These are phyloP conservation scores for Pontoporia blainvillei DNA, from an alignment of 2,113 vertebrate species.

Conservation along the genomic window DNA sequence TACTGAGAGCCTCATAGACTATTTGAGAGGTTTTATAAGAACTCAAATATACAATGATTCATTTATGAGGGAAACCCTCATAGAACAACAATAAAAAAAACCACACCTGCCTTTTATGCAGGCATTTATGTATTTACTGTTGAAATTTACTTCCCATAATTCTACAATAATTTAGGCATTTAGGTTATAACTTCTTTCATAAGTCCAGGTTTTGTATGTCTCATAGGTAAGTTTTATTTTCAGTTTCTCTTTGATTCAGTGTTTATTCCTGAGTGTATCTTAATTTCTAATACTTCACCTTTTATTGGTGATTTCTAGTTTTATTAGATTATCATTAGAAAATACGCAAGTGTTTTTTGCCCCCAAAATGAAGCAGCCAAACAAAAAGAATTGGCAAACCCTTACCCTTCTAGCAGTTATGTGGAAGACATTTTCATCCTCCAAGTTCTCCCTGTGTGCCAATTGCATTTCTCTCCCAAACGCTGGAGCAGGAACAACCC, in stretches of 20 bases:
- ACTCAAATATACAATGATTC: background rate
- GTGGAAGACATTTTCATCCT: background rate
- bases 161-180: background rate
- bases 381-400: background rate
- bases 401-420: background rate
- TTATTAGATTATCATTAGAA: constrained; percentile 14
- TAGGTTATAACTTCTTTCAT: background rate
- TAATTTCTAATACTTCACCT: background rate
- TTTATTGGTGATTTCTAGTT: background rate
- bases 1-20: background rate
- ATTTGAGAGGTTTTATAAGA: background rate
- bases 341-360: background rate
- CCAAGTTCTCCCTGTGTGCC: background rate
- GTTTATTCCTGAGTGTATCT: background rate
- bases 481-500: background rate
- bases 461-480: background rate
- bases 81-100: background rate
- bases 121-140: background rate
- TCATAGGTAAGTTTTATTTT: background rate
- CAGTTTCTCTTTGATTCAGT: background rate
- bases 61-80: background rate
- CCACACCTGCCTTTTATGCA: background rate
- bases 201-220: background rate
- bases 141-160: background rate
- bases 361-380: background rate